phyloP scores from a whole-genome alignment of 2,888 invertebrate species.

The Clistopyga incitator region DNA sequence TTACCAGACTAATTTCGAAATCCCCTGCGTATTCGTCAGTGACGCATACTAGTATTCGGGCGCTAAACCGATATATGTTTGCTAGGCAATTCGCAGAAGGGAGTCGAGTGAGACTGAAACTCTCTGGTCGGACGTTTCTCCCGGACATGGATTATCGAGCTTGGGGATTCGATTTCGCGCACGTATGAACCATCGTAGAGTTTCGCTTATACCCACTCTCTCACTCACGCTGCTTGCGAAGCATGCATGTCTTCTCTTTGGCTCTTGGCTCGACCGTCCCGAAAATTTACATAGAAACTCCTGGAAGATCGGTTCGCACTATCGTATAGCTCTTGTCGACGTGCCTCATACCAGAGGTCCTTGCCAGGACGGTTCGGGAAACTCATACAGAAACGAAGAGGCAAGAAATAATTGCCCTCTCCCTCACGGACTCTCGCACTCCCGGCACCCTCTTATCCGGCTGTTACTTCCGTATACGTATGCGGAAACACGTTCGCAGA shows the following conservation, averaged over 20 bases:
- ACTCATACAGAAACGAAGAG: constrained; percentile 52
- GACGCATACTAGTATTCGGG: background rate
- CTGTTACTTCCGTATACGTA: constrained; percentile 65
- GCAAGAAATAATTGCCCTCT: constrained; percentile 67
- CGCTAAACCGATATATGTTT: constrained; percentile 27
- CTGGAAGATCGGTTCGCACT: constrained; percentile 73
- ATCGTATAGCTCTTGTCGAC: constrained; percentile 39
- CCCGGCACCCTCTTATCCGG: constrained; percentile 59
- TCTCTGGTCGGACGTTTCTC: constrained; percentile 26
- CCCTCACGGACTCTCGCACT: constrained; percentile 20
- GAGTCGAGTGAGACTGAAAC: constrained; percentile 30
- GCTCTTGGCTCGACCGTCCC: constrained; percentile 48
- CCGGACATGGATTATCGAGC: constrained; percentile 57
- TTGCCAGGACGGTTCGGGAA: constrained; percentile 24
- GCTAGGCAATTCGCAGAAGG: constrained; percentile 23
- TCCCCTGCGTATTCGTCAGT: constrained; percentile 17
- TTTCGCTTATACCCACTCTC: constrained; percentile 20
- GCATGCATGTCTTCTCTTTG: constrained; percentile 44
- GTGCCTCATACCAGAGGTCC: constrained; percentile 33
- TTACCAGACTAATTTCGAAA: constrained; percentile 5
- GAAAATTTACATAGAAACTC: constrained; percentile 76
- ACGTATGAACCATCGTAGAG: constrained; percentile 65
- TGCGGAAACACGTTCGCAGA: constrained; percentile 71
- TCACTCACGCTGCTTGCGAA: constrained; percentile 25
- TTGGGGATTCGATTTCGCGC: constrained; percentile 68